A percentile compares a stretch with the other conserved stretches of the same genome.
Evolutionary conservation across 2,888 invertebrate species (phyloP).

Genomic region (Pogonocherus hispidulus): DNA sequence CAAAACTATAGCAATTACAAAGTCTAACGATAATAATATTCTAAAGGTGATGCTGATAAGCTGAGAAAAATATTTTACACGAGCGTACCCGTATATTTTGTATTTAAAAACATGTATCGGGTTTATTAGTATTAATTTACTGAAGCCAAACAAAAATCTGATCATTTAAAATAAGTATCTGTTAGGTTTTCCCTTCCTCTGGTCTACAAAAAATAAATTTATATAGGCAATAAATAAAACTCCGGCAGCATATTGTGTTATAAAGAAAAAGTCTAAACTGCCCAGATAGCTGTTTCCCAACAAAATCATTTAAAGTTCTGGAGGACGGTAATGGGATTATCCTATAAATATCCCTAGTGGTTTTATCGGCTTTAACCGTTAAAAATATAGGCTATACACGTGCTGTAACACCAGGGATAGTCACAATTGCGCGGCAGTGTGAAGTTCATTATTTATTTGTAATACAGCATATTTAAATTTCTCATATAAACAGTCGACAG

Average conservation of each 20-base stretch:
- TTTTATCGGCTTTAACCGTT: conserved; percentile 1
- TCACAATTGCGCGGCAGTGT: not conserved
- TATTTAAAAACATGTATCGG: too few relatives aligned
- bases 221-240: conserved; percentile 1
- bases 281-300: conserved; percentile 8
- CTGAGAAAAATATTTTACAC: too few relatives aligned
- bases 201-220: not conserved
- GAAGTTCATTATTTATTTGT: not conserved
- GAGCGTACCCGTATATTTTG: too few relatives aligned
- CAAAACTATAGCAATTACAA: too few relatives aligned
- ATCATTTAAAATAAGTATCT: conserved; percentile 13
- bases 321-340: conserved; percentile 11
- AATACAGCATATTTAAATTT: too few relatives aligned
- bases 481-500: too few relatives aligned
- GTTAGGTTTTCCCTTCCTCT: not conserved
- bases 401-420: not conserved
- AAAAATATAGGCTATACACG: conserved; percentile 6
- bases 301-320: conserved; percentile 15
- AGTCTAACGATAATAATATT: too few relatives aligned
- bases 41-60: too few relatives aligned
- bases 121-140: too few relatives aligned
- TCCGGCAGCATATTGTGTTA: not conserved
- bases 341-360: conserved; percentile 14
- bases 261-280: conserved; percentile 11
- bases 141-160: too few relatives aligned